Evolutionary conservation across 2,113 vertebrate genomes (phyloP).

Genomic region (Melanotaenia duboulayi): DNA sequence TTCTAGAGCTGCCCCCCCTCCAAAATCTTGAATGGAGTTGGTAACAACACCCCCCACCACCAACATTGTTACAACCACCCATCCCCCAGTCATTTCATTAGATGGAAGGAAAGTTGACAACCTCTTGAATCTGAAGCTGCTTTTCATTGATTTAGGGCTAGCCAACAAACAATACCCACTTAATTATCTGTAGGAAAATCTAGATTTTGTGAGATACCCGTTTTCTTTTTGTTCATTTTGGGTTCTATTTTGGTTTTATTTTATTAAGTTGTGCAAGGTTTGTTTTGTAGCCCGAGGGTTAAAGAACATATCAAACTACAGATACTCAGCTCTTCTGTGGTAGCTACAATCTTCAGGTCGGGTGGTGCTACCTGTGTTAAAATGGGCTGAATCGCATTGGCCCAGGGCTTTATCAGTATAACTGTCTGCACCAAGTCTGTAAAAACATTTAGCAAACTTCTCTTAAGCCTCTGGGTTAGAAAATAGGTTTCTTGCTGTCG

Average conservation of each 20-base stretch:
- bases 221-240: neutral
- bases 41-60: conserved; percentile 47
- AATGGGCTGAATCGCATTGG: conserved; percentile 56
- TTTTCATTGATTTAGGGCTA: conserved; percentile 25
- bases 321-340: conserved; percentile 36
- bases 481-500: conserved; percentile 18
- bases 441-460: conserved; percentile 50
- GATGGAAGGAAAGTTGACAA: conserved; percentile 64
- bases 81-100: conserved; percentile 72
- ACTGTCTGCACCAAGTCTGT: conserved; percentile 55
- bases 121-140: conserved; percentile 52
- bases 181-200: conserved; percentile 12
- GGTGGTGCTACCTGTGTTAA: conserved; percentile 33
- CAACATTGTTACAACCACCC: conserved; percentile 67
- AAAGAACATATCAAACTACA: conserved; percentile 52
- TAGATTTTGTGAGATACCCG: neutral
- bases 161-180: conserved; percentile 9
- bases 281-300: conserved; percentile 35
- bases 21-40: conserved; percentile 57
- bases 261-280: conserved; percentile 5
- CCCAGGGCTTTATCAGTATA: conserved; percentile 68
- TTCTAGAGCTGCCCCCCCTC: conserved; percentile 54
- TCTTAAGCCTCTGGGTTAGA: conserved; percentile 36
- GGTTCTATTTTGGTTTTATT: conserved; percentile 13
- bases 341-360: conserved; percentile 37